Evolutionary conservation across 2,888 invertebrate genomes (phyloP).

Genomic region (Gasteruption jaculator): DNA sequence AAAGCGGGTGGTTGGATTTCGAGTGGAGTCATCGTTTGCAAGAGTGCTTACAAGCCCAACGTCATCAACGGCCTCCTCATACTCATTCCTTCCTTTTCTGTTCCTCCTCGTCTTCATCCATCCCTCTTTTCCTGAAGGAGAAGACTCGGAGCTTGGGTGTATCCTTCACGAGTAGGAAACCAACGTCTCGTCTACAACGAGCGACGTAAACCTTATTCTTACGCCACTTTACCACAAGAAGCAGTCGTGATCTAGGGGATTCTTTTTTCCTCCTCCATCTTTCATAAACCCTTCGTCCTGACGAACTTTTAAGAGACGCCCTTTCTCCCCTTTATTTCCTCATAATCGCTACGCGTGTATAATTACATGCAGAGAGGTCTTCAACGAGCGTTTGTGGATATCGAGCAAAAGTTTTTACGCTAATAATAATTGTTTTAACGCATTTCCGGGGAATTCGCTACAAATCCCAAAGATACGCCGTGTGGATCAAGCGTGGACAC

Average conservation of each 20-base stretch:
- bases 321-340: conserved; percentile 12
- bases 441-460: too few species aligned
- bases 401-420: too few species aligned
- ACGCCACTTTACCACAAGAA: conserved; percentile 48
- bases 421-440: too few species aligned
- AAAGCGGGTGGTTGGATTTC: conserved; percentile 35
- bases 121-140: conserved; percentile 26
- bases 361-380: too few species aligned
- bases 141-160: conserved; percentile 30
- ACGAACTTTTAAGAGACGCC: conserved; percentile 20
- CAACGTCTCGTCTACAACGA: conserved; percentile 31
- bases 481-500: too few species aligned
- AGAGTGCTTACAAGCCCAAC: conserved; percentile 41
- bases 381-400: too few species aligned
- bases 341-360: too few species aligned
- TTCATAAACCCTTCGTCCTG: conserved; percentile 8
- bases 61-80: conserved; percentile 31
- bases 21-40: conserved; percentile 45
- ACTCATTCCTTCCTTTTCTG: conserved; percentile 22
- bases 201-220: conserved; percentile 50
- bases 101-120: conserved; percentile 27
- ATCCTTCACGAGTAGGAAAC: conserved; percentile 32
- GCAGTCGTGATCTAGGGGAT: conserved; percentile 37
- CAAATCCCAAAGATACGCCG: too few species aligned
- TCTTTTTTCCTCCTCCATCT: too few species aligned